A percentile compares a stretch with the other conserved stretches of the same genome.
phyloP scores from a whole-genome alignment of 2,888 invertebrate species.

The Apamea epomidion region DNA sequence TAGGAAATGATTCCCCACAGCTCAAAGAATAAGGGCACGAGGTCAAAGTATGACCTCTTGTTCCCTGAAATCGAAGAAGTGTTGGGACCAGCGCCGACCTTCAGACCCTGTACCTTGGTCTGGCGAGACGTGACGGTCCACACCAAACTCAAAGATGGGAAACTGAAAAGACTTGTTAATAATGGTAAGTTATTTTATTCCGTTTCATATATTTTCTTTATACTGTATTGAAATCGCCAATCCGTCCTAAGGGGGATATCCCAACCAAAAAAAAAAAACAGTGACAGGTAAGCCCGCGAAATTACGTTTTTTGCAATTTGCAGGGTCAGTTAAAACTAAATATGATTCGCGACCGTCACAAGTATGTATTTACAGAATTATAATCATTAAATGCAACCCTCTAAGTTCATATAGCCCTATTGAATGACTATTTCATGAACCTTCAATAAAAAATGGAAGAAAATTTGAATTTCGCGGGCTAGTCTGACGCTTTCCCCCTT shows the following conservation, averaged over 20 bases:
- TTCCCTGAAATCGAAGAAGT: conserved; percentile 85
- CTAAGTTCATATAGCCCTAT: no score
- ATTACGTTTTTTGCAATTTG: no score
- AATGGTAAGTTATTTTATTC: conserved; percentile 89
- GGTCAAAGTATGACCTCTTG: conserved; percentile 76
- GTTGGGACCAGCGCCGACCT: conserved; percentile 89
- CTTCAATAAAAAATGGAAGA: no score
- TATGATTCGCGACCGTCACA: no score
- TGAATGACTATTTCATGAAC: no score
- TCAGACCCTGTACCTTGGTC: conserved; percentile 93
- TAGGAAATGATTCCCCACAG: conserved; percentile 77
- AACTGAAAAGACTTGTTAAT: conserved; percentile 94
- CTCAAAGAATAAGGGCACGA: conserved; percentile 55
- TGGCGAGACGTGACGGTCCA: conserved; percentile 95
- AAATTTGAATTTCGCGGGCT: no score
- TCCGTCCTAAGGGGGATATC: not conserved
- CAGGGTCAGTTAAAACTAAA: no score
- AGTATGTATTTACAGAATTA: no score
- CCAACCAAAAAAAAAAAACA: no score
- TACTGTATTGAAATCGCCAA: not conserved
- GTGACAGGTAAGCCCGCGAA: no score
- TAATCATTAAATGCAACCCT: no score
- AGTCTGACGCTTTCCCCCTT: no score
- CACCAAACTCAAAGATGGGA: conserved; percentile 86
- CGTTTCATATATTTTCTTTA: not conserved